Evolutionary conservation across 2,888 invertebrate genomes (phyloP).

Genomic region (Ennomos fuscantarius): DNA sequence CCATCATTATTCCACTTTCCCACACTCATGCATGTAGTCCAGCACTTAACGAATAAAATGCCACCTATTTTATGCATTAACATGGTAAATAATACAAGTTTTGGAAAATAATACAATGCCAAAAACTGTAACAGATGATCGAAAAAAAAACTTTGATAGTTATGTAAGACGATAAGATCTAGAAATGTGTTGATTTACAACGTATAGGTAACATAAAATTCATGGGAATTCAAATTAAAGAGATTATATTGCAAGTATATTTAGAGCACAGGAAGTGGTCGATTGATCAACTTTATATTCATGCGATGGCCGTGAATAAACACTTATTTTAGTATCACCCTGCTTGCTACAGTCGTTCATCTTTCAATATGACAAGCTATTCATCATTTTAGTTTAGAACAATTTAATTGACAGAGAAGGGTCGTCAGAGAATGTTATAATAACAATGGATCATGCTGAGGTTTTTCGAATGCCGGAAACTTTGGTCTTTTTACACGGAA

Average conservation of each 20-base stretch:
- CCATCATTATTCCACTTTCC: too few species aligned
- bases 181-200: constrained; percentile 21
- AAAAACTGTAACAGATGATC: too few species aligned
- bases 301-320: constrained; percentile 41
- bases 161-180: constrained; percentile 18
- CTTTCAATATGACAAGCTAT: constrained; percentile 32
- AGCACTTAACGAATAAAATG: too few species aligned
- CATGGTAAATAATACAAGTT: too few species aligned
- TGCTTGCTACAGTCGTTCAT: constrained; percentile 35
- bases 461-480: constrained; percentile 28
- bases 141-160: constrained; percentile 14
- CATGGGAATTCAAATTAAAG: constrained; percentile 28
- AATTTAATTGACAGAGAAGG: constrained; percentile 34
- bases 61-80: too few species aligned
- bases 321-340: constrained; percentile 28
- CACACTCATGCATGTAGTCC: too few species aligned
- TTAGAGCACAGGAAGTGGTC: constrained; percentile 26
- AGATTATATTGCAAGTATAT: constrained; percentile 21
- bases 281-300: constrained; percentile 37
- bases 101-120: too few species aligned
- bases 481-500: constrained; percentile 59
- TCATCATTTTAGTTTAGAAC: constrained; percentile 19
- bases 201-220: constrained; percentile 23
- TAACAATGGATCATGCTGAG: constrained; percentile 3
- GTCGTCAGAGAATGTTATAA: not conserved